Percentiles rank a stretch among this genome's conserved stretches.
These are phyloP conservation scores for Sesia bembeciformis DNA, from an alignment of 2,888 invertebrate genomes.

Conservation along the genomic window DNA sequence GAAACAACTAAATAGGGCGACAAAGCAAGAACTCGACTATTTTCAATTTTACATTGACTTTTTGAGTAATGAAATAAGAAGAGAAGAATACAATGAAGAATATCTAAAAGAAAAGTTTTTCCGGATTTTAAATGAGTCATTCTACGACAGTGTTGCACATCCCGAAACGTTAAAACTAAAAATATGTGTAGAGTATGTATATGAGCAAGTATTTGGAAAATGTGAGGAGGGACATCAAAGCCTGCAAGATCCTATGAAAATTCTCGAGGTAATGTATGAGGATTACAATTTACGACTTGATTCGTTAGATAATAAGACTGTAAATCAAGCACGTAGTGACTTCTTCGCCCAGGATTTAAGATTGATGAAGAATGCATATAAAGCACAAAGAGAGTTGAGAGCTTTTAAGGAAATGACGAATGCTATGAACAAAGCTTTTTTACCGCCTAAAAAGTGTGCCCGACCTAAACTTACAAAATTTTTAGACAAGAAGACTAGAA, in stretches of 20 bases:
- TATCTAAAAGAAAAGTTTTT: slow-evolving; percentile 58
- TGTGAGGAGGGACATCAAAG: slow-evolving; percentile 62
- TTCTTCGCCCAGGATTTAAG: slow-evolving; percentile 60
- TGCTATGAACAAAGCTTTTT: slow-evolving; percentile 62
- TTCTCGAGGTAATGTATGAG: slow-evolving; percentile 62
- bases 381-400: slow-evolving; percentile 52
- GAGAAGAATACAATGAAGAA: slow-evolving; percentile 50
- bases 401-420: slow-evolving; percentile 60
- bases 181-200: slow-evolving; percentile 65
- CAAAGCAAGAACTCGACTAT: slow-evolving; percentile 53
- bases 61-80: slow-evolving; percentile 42
- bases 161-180: slow-evolving; percentile 50
- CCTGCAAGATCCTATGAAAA: slow-evolving; percentile 60
- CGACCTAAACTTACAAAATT: slow-evolving; percentile 41
- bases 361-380: slow-evolving; percentile 55
- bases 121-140: slow-evolving; percentile 48
- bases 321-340: slow-evolving; percentile 53
- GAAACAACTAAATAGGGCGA: slow-evolving; percentile 41
- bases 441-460: slow-evolving; percentile 41
- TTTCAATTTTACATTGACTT: slow-evolving; percentile 58
- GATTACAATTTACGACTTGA: slow-evolving; percentile 57
- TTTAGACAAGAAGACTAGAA: slow-evolving; percentile 46
- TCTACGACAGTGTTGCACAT: slow-evolving; percentile 58
- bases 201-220: slow-evolving; percentile 61
- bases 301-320: slow-evolving; percentile 54